Evolutionary conservation across 2,113 vertebrate genomes (phyloP), one percentile per base, ranked within the genome.

Genomic region (Phylloscopus trochilus): DNA sequence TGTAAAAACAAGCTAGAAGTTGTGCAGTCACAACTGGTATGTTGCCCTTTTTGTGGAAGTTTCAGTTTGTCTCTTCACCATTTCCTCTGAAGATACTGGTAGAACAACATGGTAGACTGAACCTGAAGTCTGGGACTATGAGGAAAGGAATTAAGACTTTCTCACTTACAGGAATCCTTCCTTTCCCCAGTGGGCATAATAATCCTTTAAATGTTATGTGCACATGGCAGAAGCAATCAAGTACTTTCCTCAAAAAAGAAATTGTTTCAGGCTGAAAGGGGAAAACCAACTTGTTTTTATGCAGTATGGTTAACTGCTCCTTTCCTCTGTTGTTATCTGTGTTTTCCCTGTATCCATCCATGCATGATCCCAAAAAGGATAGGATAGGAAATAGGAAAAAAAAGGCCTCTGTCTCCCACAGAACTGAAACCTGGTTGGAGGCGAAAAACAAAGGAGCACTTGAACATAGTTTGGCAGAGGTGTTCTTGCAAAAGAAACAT

Each of bases 151-250:
- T 70, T 82, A 46, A 62, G 26, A 41, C 8, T 2, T 53, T 17
- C 27, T 75, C 15, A 33, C 11, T 89, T 73, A 66, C 15, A 75
- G 75, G 53, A 26, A 55, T 63, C 14, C 12, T 72, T 90, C 74
- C 44, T 67, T 82, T 85, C 28, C 13, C 22, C 18, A 24, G 28
- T 70, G 13, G 73, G 53, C 49, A 55, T 44, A 68, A 72, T 33
- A 83, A 68, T 31, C 31, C 9, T 83, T 79, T 68, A 55, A 55
- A 79, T 49, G 9, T 26, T 63, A 37, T 1, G 0, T 63, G 20
- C 0, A 0, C 15, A 12, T 47, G 69, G 6, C 37, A 21, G 26
- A 67, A 49, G 23, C 11, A 41, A n/a, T 39, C 17, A 72, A 63
- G 52, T 9, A 23, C 11, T 62, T 13, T 41, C 39, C 24, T 83